Evolutionary conservation across 2,888 invertebrate genomes (phyloP), one percentile per base, ranked within the genome.

Genomic region (Brachynemurus nebulosus): DNA sequence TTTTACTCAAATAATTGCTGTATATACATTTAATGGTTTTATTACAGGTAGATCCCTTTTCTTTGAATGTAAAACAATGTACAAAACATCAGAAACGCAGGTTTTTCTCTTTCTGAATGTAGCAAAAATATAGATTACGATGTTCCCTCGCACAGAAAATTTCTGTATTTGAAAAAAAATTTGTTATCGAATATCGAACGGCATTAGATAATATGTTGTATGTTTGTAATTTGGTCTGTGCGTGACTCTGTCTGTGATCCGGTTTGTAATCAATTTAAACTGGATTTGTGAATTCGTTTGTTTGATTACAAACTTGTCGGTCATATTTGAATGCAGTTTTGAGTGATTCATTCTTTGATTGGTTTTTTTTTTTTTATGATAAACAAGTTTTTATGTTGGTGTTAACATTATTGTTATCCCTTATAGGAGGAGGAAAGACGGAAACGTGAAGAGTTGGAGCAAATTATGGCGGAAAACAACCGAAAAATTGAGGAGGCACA

Each of bases 381-480:
- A 12, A 2, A 27, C 27, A 3, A 11, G 8, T 8, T 36, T 14
- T 18, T 18, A 18, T 18, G 16, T 16, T 16, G 36, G 3, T 40
- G 16, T 21, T 42, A 14, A 42, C 12, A 34, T 42, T 18, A 12
- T 38, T 37, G 30, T 44, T 44, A 38, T n/a, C 38, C 74, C 70
- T 79, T 78, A 77, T 86, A 96, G 95, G 95, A 93, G 76, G 93
- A 92, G 77, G 95, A 96, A 74, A 80, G 80, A 68, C 81, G 84
- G 71, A 93, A 95, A 72, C 82, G 91, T 59, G 86, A 90, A 76
- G 90, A 92, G 69, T 76, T 95, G 64, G 93, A 95, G 71, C 80
- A 80, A 68, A 95, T 95, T 69, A 82, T 95, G 79, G 91, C 90
- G 58, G 95, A 96, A 74, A 96, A 96, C 74, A 93, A 93, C 76